Base-by-base conservation (phyloP, 2,888 invertebrate genomes). In the Icerya purchasi region DNA sequence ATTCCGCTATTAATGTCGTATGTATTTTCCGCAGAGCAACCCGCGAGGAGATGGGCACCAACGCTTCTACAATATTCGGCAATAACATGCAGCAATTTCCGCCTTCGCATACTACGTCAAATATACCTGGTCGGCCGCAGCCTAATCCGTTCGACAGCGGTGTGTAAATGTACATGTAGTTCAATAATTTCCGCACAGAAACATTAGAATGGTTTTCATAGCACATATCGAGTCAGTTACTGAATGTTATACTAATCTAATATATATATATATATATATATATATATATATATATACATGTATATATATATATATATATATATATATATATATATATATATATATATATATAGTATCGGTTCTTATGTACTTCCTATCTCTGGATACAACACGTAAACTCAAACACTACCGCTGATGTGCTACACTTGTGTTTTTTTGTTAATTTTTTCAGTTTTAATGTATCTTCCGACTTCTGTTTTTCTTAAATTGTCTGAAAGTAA, bases 61-160 rank as follows among this genome's bases (percentile, higher is more conserved):
- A 57, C 58, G 65, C 64, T 50, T 58, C 61, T 54, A 56, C 55
- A 23, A 23, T 59, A 23, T 59, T 19, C 50, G 36, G 36, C 14
- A 22, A 58, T 55, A 51, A 57, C 61, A 56, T 59, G 61, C 61
- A 59, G 62, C 63, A 56, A 55, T 60, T 62, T 59, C 57, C 61
- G 61, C 63, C 55, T 68, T 64, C 65, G 66, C 80, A 77, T 66
- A 81, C 83, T 73, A 80, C 80, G 67, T 81, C 85, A 67, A 82
- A 79, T 69, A 81, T 88, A 69, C 84, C 88, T 67, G 79, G 81
- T 69, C 84, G 86, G 76, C 86, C 85, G 70, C 84, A 85, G 72
- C 86, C 87, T 18, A 61, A 54, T 55, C 61, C 58, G 5, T 61
- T 61, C 54, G 58, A 58, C 52, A 61, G 61, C 57, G 50, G 55